phyloP scores from a whole-genome alignment of 1,140 invertebrate genomes.

The Drosophila suzukii region DNA sequence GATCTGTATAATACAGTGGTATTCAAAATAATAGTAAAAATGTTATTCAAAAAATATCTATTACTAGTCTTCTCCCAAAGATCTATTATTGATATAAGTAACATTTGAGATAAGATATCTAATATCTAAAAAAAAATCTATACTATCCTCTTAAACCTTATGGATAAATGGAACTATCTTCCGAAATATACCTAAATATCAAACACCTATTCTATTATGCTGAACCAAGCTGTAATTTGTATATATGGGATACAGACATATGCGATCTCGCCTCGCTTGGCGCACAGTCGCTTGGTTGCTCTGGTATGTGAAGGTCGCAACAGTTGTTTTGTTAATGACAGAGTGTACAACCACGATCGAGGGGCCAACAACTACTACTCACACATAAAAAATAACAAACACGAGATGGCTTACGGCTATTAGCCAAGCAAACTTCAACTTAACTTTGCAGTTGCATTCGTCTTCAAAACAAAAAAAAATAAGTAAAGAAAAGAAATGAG shows the following conservation, averaged over 20 bases:
- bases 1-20: conserved; percentile 9
- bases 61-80: too few species aligned
- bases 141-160: background rate
- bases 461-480: conserved; percentile 1
- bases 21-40: background rate
- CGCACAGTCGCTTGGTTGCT: conserved; percentile 76
- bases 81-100: too few species aligned
- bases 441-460: conserved; percentile 14
- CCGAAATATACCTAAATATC: background rate
- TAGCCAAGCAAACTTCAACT: conserved; percentile 5
- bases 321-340: conserved; percentile 85
- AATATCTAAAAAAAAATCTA: too few species aligned
- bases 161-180: background rate
- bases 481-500: background rate
- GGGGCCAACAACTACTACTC: conserved; percentile 41
- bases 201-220: background rate
- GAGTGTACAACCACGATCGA: conserved; percentile 66
- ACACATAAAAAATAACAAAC: conserved; percentile 20
- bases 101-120: too few species aligned
- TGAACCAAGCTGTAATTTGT: conserved; percentile 6
- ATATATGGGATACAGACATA: conserved; percentile 3
- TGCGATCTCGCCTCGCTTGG: conserved; percentile 43
- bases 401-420: conserved; percentile 43
- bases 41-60: background rate
- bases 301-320: conserved; percentile 84